A percentile compares a stretch with the other conserved stretches of the same genome.
Conservation (phyloP, 2,797 vertebrate species). For the Anguilla anguilla region DNA sequence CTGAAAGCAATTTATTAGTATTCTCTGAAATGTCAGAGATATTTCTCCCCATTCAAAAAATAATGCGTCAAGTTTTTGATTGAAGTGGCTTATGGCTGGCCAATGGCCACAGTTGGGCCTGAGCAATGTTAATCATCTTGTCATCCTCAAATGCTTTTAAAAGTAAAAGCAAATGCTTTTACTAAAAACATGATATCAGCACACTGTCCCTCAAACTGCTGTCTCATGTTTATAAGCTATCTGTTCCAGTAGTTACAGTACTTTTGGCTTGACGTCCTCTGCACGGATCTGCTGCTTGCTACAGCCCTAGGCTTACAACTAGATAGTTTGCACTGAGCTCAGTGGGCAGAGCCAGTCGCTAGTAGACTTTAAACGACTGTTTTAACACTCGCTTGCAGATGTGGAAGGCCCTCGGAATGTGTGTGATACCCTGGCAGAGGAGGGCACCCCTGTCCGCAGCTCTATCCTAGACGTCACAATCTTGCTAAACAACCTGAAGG, state of each 20-base stretch:
- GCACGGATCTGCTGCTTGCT: not conserved
- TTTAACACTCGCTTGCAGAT: slow-evolving; percentile 87
- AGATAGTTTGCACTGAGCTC: slow-evolving; percentile 11
- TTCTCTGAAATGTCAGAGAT: not conserved
- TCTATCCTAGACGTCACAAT: slow-evolving; percentile 84
- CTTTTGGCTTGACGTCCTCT: not conserved
- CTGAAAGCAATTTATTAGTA: not conserved
- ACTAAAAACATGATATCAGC: not conserved
- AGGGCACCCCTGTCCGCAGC: slow-evolving; percentile 86
- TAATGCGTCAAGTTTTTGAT: not conserved
- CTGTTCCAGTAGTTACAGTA: not conserved
- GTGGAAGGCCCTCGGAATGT: slow-evolving; percentile 66
- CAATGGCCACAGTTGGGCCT: not conserved
- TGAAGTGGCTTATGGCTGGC: not conserved
- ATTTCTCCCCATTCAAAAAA: not conserved
- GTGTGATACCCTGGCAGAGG: slow-evolving; percentile 71
- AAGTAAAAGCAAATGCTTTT: not conserved
- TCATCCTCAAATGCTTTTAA: too few relatives aligned
- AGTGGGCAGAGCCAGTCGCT: slow-evolving; percentile 2
- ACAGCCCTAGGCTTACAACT: not conserved
- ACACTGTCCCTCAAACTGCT: not conserved
- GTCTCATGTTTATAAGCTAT: not conserved
- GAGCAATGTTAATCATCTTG: not conserved
- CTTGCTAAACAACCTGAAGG: slow-evolving; percentile 85
- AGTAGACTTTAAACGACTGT: slow-evolving; percentile 71